phyloP scores from a whole-genome alignment of 2,888 invertebrate genomes.

The Leptopilina syphax region DNA sequence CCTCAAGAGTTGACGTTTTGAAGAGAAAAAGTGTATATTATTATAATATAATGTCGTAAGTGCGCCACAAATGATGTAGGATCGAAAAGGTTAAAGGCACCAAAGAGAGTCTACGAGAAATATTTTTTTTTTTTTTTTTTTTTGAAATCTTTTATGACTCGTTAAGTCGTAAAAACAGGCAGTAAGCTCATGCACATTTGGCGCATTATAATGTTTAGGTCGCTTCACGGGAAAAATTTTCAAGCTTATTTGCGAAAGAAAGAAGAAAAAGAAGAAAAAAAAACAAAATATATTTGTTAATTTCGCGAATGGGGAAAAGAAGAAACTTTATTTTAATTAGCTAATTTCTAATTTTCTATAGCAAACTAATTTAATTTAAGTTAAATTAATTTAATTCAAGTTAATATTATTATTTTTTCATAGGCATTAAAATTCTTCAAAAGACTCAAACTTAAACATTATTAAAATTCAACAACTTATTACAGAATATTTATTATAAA shows the following conservation, averaged over 20 bases:
- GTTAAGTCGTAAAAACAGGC: slow-evolving; percentile 1
- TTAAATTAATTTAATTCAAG: too few relatives aligned
- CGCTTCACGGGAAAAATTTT: neutral
- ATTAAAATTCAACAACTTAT: too few relatives aligned
- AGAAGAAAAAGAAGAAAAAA: too few relatives aligned
- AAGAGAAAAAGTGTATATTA: slow-evolving; percentile 29
- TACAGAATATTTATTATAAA: too few relatives aligned
- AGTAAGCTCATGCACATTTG: slow-evolving; percentile 7
- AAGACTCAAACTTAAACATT: too few relatives aligned
- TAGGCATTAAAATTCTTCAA: too few relatives aligned
- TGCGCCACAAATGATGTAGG: slow-evolving; percentile 20
- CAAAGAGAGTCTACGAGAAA: slow-evolving; percentile 1
- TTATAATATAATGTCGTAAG: slow-evolving; percentile 24
- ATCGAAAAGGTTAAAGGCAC: slow-evolving; percentile 17
- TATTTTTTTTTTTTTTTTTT: neutral
- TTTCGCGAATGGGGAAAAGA: too few relatives aligned
- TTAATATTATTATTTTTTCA: too few relatives aligned
- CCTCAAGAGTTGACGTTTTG: neutral
- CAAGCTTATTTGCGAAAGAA: neutral
- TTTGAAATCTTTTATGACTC: neutral
- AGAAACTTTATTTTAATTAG: too few relatives aligned
- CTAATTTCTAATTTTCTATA: too few relatives aligned
- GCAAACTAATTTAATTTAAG: too few relatives aligned
- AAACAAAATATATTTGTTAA: too few relatives aligned
- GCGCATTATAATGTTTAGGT: neutral